Percentiles rank a stretch among this genome's conserved stretches.
phyloP scores from a whole-genome alignment of 2,797 vertebrate genomes.

The Etheostoma perlongum region DNA sequence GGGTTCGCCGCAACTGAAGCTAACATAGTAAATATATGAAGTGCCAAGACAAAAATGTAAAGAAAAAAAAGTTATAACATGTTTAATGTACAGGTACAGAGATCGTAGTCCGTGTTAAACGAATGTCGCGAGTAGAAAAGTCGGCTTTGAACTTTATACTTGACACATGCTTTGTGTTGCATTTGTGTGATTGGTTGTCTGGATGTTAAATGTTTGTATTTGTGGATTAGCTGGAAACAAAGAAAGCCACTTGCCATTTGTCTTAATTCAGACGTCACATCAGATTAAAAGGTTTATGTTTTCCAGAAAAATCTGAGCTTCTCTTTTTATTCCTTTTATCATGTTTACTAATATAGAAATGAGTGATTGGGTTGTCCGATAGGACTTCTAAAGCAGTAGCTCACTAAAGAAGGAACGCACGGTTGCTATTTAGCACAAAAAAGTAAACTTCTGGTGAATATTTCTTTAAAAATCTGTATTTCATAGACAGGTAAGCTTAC shows the following conservation, averaged over 20 bases:
- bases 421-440: background rate
- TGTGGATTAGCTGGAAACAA: slow-evolving; percentile 39
- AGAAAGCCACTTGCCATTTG: slow-evolving; percentile 38
- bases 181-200: slow-evolving; percentile 51
- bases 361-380: too few species aligned
- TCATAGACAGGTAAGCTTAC: slow-evolving; percentile 4
- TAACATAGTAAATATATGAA: slow-evolving; percentile 17
- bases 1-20: slow-evolving; percentile 86
- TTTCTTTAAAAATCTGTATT: slow-evolving; percentile 1
- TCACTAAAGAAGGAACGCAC: too few species aligned
- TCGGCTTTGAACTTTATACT: slow-evolving; percentile 67
- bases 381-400: too few species aligned
- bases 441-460: background rate
- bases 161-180: slow-evolving; percentile 60
- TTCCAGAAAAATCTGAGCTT: slow-evolving; percentile 60
- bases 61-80: slow-evolving; percentile 16
- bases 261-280: slow-evolving; percentile 66
- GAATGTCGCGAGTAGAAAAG: slow-evolving; percentile 35
- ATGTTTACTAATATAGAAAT: slow-evolving; percentile 8
- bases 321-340: slow-evolving; percentile 63
- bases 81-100: slow-evolving; percentile 76
- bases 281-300: slow-evolving; percentile 74
- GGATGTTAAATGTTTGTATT: slow-evolving; percentile 50
- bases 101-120: slow-evolving; percentile 51
- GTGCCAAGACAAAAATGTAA: slow-evolving; percentile 44